Conservation (phyloP, 1,140 invertebrate species). For the Drepana arcuata region DNA sequence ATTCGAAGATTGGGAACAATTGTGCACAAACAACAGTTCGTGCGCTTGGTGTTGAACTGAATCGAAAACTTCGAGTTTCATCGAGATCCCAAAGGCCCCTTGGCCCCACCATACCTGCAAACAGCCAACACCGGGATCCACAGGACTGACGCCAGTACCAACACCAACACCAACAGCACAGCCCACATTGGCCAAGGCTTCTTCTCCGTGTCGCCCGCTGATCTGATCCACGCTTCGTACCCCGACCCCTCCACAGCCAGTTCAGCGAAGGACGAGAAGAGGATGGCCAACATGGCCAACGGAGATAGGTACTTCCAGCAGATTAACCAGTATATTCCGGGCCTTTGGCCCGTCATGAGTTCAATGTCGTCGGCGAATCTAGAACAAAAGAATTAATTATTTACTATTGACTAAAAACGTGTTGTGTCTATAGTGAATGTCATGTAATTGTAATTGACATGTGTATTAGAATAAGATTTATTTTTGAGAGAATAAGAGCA, state of each 20-base stretch:
- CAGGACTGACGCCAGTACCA: slow-evolving; percentile 85
- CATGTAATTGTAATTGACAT: no score
- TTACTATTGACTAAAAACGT: no score
- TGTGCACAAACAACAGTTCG: no score
- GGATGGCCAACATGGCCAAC: slow-evolving; percentile 89
- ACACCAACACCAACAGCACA: slow-evolving; percentile 80
- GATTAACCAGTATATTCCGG: slow-evolving; percentile 90
- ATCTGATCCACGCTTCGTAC: slow-evolving; percentile 86
- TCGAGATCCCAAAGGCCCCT: no score
- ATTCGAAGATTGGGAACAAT: no score
- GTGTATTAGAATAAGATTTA: no score
- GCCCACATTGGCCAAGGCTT: slow-evolving; percentile 93
- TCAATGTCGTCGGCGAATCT: slow-evolving; percentile 93
- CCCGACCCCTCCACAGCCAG: slow-evolving; percentile 85
- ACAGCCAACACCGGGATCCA: slow-evolving; percentile 92
- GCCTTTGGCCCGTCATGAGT: slow-evolving; percentile 92
- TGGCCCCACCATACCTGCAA: no score
- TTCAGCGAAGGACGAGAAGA: slow-evolving; percentile 88
- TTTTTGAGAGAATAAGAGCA: no score
- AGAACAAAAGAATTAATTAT: no score
- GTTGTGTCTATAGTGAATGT: no score
- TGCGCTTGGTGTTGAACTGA: background rate
- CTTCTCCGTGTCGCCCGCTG: slow-evolving; percentile 77
- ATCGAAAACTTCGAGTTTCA: background rate
- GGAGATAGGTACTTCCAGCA: slow-evolving; percentile 97